Evolutionary conservation across 2,888 invertebrate species (phyloP).

Genomic region (Scrobipalpa costella): DNA sequence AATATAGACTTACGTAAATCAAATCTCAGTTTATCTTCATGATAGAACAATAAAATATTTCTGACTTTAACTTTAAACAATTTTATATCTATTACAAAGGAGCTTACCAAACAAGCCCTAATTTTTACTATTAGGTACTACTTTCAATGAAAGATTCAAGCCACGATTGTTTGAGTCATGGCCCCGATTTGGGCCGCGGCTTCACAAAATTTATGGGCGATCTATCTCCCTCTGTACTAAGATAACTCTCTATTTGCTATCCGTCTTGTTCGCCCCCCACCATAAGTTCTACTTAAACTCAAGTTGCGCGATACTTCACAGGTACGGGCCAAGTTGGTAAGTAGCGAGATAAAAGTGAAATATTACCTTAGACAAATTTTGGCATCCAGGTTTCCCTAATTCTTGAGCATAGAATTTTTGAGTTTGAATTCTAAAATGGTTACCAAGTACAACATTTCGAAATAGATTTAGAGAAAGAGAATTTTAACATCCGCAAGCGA

Average conservation of each 20-base stretch:
- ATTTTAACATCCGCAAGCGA: too few species aligned
- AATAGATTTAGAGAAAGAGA: too few species aligned
- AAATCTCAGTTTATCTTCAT: too few species aligned
- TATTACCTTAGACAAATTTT: background rate
- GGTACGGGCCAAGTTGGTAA: background rate
- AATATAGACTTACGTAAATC: too few species aligned
- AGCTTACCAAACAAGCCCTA: background rate
- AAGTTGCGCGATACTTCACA: conserved; percentile 1
- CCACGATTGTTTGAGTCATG: background rate
- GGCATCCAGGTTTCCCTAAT: background rate
- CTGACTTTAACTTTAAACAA: too few species aligned
- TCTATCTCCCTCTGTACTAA: conserved; percentile 9
- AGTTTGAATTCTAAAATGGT: too few species aligned
- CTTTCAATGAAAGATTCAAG: background rate
- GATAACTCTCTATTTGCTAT: conserved; percentile 12
- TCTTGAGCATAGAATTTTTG: background rate
- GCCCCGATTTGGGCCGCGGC: background rate
- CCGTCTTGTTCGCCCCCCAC: conserved; percentile 7
- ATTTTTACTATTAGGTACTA: background rate
- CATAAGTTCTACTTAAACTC: conserved; percentile 18
- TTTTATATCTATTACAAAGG: background rate
- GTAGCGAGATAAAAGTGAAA: conserved; percentile 8
- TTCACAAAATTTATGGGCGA: conserved; percentile 1
- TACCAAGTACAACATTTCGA: too few species aligned
- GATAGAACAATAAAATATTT: too few species aligned